Evolutionary conservation across 2,797 vertebrate genomes (phyloP).

Genomic region (Halcyon leucocephala): DNA sequence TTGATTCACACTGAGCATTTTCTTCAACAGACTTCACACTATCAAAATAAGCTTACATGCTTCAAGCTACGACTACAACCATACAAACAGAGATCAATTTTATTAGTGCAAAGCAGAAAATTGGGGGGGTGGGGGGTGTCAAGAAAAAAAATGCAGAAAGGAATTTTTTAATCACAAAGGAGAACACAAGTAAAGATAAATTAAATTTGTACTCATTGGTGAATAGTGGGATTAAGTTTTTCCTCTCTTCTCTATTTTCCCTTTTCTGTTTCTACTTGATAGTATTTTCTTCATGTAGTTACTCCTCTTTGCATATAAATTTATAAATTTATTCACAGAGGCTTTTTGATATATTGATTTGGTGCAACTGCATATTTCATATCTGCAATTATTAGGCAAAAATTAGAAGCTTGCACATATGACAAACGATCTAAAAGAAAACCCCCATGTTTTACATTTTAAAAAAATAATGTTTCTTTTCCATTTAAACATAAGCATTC

Average conservation of each 20-base stretch:
- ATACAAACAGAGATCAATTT: background rate
- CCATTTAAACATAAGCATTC: background rate
- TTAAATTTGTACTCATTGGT: background rate
- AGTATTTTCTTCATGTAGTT: background rate
- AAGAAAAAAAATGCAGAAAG: background rate
- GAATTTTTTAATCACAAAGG: background rate
- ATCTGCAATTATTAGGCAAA: background rate
- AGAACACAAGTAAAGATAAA: background rate
- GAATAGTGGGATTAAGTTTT: background rate
- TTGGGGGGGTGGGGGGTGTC: fast-evolving
- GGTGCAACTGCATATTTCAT: background rate
- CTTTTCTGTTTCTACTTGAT: background rate
- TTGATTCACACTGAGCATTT: background rate
- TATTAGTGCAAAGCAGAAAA: background rate
- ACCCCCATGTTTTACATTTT: background rate
- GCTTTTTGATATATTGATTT: background rate
- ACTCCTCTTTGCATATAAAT: background rate
- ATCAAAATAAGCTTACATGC: background rate
- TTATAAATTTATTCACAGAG: background rate
- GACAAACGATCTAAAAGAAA: background rate
- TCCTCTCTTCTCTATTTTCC: background rate
- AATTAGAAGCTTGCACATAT: background rate
- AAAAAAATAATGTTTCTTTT: background rate
- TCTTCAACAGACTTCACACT: background rate
- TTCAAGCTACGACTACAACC: background rate